Evolutionary conservation across 2,888 invertebrate genomes (phyloP).

Genomic region (Erebia ligea): DNA sequence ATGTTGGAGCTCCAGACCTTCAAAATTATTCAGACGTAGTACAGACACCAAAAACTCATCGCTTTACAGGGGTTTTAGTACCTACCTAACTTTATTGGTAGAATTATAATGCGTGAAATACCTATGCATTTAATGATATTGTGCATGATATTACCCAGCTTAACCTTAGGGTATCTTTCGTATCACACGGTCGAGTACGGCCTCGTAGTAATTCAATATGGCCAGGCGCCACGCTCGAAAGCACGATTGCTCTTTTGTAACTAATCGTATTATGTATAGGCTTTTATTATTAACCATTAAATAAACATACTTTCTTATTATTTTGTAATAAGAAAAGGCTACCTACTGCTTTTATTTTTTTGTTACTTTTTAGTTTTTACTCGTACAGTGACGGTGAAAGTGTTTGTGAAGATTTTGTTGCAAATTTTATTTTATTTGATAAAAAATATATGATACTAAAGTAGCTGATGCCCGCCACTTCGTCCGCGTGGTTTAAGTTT

Average conservation of each 20-base stretch:
- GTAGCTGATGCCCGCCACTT: no score
- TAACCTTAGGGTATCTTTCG: constrained; percentile 73
- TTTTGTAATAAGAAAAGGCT: neutral
- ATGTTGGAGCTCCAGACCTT: no score
- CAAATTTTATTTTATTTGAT: no score
- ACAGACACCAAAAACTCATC: no score
- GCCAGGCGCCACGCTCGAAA: constrained; percentile 67
- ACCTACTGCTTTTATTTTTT: no score
- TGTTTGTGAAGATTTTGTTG: no score
- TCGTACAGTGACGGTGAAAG: no score
- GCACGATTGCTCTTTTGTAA: constrained; percentile 63
- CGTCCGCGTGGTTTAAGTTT: no score
- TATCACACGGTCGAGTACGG: constrained; percentile 67
- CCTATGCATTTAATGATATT: constrained; percentile 30
- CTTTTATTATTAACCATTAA: neutral
- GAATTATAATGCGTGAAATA: neutral
- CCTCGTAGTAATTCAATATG: constrained; percentile 77
- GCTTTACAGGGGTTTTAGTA: no score
- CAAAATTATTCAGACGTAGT: no score
- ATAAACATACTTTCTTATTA: neutral
- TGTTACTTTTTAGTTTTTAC: no score
- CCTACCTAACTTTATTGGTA: neutral
- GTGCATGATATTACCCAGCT: constrained; percentile 64
- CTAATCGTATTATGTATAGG: constrained; percentile 41
- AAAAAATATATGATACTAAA: no score